Percentiles rank a stretch among this genome's conserved stretches.
Evolutionary conservation across 2,113 vertebrate genomes (phyloP).

Genomic region (Cyprinodon variegatus): DNA sequence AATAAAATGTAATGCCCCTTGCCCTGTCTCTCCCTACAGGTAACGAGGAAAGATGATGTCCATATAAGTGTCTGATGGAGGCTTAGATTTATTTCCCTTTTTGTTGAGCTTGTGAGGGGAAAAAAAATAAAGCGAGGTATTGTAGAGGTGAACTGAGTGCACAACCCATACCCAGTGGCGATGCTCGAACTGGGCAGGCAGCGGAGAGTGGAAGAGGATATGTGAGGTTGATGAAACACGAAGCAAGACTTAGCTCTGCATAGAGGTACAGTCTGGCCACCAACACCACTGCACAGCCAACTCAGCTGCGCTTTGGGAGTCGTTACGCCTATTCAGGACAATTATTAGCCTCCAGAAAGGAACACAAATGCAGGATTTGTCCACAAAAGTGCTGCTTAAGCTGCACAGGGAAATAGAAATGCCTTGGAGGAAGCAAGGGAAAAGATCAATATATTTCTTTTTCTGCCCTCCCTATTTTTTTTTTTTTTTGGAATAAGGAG

Average conservation of each 20-base stretch:
- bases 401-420: constrained; percentile 76
- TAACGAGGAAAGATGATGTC: constrained; percentile 78
- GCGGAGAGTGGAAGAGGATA: constrained; percentile 53
- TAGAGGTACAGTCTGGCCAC: constrained; percentile 53
- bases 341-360: constrained; percentile 75
- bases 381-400: constrained; percentile 77
- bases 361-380: constrained; percentile 75
- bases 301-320: constrained; percentile 58
- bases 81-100: constrained; percentile 68
- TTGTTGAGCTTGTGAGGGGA: constrained; percentile 46
- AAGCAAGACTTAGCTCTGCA: constrained; percentile 71
- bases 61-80: constrained; percentile 49
- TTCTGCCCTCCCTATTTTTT: constrained; percentile 28
- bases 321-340: constrained; percentile 74
- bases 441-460: constrained; percentile 70
- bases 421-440: constrained; percentile 64
- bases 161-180: constrained; percentile 60
- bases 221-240: constrained; percentile 79
- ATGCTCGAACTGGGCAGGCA: constrained; percentile 54
- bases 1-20: constrained; percentile 74
- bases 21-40: constrained; percentile 73
- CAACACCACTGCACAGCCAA: constrained; percentile 61
- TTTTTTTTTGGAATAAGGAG: constrained; percentile 61
- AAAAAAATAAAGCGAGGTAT: constrained; percentile 59
- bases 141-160: constrained; percentile 61